phyloP scores from a whole-genome alignment of 2,888 invertebrate genomes.

The Apamea sordens region DNA sequence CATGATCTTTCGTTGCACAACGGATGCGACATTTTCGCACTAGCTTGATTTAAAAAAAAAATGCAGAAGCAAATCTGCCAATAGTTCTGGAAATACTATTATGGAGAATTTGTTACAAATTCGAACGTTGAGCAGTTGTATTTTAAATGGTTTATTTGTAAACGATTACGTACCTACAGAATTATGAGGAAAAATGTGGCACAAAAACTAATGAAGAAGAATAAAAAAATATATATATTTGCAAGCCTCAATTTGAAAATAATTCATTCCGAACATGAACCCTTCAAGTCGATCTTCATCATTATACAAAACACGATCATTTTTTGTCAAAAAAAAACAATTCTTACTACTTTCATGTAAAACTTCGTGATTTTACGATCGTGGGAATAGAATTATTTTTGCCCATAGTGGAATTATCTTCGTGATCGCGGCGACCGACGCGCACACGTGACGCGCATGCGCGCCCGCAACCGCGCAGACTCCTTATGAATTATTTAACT shows the following conservation, averaged over 20 bases:
- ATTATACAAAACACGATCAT: conserved; percentile 14
- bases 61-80: background rate
- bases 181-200: background rate
- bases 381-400: conserved; percentile 87
- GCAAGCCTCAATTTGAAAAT: background rate
- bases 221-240: background rate
- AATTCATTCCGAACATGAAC: background rate
- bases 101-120: background rate
- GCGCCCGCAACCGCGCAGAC: conserved; percentile 69
- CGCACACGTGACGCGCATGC: conserved; percentile 85
- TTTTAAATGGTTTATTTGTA: background rate
- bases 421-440: conserved; percentile 77
- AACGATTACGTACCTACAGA: background rate
- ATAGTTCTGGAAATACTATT: background rate
- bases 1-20: background rate
- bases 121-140: background rate
- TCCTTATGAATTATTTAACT: conserved; percentile 89
- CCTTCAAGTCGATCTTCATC: conserved; percentile 2
- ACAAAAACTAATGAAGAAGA: background rate
- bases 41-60: background rate
- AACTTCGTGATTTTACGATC: conserved; percentile 85
- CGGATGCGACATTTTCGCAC: background rate
- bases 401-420: conserved; percentile 80
- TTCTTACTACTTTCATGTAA: conserved; percentile 74
- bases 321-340: conserved; percentile 42